A percentile compares a stretch with the other conserved stretches of the same genome.
Conservation (phyloP, 2,888 invertebrate species). For the Tinea trinotella region DNA sequence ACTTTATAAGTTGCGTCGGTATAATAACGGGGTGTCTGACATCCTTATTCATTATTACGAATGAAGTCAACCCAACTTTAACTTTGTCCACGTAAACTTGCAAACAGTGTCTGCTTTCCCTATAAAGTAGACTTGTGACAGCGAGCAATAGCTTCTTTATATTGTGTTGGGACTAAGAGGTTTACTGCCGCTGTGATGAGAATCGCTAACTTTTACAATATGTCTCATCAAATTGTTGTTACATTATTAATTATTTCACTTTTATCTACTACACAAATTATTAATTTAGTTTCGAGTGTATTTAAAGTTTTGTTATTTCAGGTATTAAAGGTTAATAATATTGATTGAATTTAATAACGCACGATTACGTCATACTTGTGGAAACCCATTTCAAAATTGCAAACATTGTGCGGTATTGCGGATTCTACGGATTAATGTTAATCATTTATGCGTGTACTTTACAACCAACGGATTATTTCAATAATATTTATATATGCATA, state of each 20-base stretch:
- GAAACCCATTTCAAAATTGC: not conserved
- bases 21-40: constrained; percentile 38
- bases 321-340: too few species aligned
- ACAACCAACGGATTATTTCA: too few species aligned
- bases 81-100: constrained; percentile 62
- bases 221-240: constrained; percentile 38
- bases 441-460: not conserved
- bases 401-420: not conserved
- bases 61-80: constrained; percentile 52
- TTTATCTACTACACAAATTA: too few species aligned
- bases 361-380: too few species aligned
- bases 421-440: not conserved
- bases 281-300: too few species aligned
- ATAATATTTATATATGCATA: not conserved
- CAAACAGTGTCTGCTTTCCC: constrained; percentile 51
- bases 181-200: constrained; percentile 60
- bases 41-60: constrained; percentile 63
- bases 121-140: constrained; percentile 69
- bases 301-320: too few species aligned
- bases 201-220: constrained; percentile 61
- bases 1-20: constrained; percentile 14
- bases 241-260: too few species aligned
- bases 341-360: too few species aligned
- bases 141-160: constrained; percentile 68
- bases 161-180: constrained; percentile 71